Conservation (phyloP, 2,797 vertebrate species). For the Sebastes minor region DNA sequence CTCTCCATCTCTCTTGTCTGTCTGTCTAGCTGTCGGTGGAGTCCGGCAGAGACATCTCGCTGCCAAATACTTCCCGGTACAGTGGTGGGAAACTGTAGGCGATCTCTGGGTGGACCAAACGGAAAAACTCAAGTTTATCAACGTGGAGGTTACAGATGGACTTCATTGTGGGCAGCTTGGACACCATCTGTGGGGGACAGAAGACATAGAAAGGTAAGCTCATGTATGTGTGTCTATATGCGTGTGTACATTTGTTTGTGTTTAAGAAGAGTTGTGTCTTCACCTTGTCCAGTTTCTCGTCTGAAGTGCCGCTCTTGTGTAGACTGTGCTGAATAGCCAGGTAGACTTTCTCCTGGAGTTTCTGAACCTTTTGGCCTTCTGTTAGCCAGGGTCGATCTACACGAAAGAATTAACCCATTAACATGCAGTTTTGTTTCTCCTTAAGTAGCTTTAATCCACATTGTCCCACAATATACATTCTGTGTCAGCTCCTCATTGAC, state of each 20-base stretch:
- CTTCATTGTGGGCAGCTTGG: constrained; percentile 91
- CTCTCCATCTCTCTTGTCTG: constrained; percentile 40
- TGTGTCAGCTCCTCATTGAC: background rate
- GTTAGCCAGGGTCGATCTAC: constrained; percentile 90
- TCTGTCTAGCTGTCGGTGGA: constrained; percentile 85
- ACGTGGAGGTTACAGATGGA: constrained; percentile 93
- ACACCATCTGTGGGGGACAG: constrained; percentile 83
- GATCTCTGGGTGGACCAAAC: constrained; percentile 89
- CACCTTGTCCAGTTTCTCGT: constrained; percentile 92
- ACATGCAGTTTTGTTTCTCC: background rate
- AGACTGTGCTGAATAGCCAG: constrained; percentile 91
- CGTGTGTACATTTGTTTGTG: background rate
- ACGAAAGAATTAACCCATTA: background rate
- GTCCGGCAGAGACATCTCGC: constrained; percentile 88
- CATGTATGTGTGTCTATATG: background rate
- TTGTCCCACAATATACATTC: background rate
- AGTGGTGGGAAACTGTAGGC: constrained; percentile 91
- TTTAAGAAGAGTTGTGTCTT: background rate
- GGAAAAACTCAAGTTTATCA: constrained; percentile 94
- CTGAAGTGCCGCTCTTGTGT: constrained; percentile 83
- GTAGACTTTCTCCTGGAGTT: constrained; percentile 91
- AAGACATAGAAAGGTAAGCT: constrained; percentile 9
- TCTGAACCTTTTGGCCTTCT: constrained; percentile 89
- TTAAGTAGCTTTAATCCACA: background rate
- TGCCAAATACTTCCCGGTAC: constrained; percentile 92